Conservation (phyloP, 2,888 invertebrate species). For the Mongoloraphidia duomilia region DNA sequence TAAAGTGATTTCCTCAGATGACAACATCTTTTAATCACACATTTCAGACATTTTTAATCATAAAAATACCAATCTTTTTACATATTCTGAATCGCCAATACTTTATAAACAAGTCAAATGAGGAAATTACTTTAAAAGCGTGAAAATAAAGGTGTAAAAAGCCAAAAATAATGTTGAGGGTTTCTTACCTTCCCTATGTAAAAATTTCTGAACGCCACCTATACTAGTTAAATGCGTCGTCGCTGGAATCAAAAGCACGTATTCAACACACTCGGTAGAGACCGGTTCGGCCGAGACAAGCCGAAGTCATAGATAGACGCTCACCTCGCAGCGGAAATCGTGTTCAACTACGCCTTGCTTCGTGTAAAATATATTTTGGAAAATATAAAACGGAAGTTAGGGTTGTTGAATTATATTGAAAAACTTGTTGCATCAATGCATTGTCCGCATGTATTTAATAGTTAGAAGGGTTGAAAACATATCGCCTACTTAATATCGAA, state of each 20-base stretch:
- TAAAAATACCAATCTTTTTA: neutral
- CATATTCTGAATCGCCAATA: neutral
- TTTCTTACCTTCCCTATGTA: conserved; percentile 32
- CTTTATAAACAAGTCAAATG: neutral
- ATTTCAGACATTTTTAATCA: conserved; percentile 16
- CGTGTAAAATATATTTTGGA: too few relatives aligned
- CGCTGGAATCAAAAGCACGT: conserved; percentile 32
- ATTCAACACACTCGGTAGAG: conserved; percentile 23
- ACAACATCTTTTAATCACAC: conserved; percentile 18
- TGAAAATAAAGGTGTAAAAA: conserved; percentile 20
- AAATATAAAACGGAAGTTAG: too few relatives aligned
- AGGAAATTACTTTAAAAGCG: conserved; percentile 11
- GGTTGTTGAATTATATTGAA: too few relatives aligned
- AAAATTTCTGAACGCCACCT: conserved; percentile 30
- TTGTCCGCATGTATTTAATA: too few relatives aligned
- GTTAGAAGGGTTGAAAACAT: too few relatives aligned
- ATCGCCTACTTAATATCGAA: too few relatives aligned
- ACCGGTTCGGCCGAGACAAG: conserved; percentile 19
- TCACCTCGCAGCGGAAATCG: too few relatives aligned
- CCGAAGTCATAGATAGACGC: conserved; percentile 16
- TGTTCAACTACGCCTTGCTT: too few relatives aligned
- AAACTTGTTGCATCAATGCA: too few relatives aligned
- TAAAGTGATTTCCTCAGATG: conserved; percentile 27
- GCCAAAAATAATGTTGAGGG: conserved; percentile 27
- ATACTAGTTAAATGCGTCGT: conserved; percentile 29